Evolutionary conservation across 2,113 vertebrate species (phyloP).

Genomic region (Prunella himalayana): DNA sequence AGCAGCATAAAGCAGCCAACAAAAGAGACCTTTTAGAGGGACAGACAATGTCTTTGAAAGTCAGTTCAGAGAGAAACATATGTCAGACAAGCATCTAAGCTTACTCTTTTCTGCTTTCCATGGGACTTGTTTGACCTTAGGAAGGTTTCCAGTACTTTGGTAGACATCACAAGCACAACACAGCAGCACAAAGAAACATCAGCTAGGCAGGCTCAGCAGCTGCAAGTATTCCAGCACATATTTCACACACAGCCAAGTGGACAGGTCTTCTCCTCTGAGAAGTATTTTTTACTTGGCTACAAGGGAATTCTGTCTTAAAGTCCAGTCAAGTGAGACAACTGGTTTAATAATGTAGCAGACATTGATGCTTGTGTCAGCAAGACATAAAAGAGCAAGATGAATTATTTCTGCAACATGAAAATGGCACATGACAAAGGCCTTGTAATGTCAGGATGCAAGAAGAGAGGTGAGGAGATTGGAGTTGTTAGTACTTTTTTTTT

Average conservation of each 20-base stretch:
- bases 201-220: not conserved
- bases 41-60: not conserved
- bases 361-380: not conserved
- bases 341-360: slow-evolving; percentile 17
- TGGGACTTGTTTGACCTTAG: not conserved
- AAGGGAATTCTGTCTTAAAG: not conserved
- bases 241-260: not conserved
- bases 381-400: not conserved
- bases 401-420: slow-evolving; percentile 6
- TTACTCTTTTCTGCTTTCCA: not conserved
- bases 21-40: not conserved
- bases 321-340: slow-evolving; percentile 1
- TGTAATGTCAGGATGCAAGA: not conserved
- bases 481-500: not conserved
- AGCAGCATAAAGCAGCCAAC: not conserved
- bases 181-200: not conserved
- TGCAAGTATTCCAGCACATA: not conserved
- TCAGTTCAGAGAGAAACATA: not conserved
- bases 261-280: not conserved
- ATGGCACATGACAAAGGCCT: not conserved
- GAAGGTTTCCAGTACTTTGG: not conserved
- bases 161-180: not conserved
- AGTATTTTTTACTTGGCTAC: not conserved
- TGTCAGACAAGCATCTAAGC: not conserved
- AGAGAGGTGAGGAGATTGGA: not conserved